These are phyloP conservation scores for Drosophila asahinai DNA, from an alignment of 1,140 invertebrate genomes.

Conservation along the genomic window DNA sequence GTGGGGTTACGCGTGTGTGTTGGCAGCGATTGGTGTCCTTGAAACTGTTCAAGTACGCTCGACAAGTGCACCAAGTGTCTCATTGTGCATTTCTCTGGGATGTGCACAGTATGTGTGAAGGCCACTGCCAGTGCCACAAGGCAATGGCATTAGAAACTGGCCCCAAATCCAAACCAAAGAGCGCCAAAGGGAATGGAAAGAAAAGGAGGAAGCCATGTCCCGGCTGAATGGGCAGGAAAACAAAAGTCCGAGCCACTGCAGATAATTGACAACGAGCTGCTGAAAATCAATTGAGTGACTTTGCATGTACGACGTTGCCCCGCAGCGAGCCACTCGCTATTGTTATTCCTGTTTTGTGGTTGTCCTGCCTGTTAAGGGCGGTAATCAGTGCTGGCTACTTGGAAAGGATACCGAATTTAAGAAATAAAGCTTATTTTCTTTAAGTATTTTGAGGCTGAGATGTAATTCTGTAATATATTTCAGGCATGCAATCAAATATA, in stretches of 20 bases:
- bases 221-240: slow-evolving; percentile 49
- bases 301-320: slow-evolving; percentile 60
- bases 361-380: slow-evolving; percentile 3
- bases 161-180: slow-evolving; percentile 3
- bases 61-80: slow-evolving; percentile 75
- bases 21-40: slow-evolving; percentile 78
- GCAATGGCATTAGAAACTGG: slow-evolving; percentile 64
- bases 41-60: slow-evolving; percentile 77
- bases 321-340: slow-evolving; percentile 11
- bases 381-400: slow-evolving; percentile 17
- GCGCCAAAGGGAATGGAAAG: background rate
- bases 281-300: slow-evolving; percentile 79
- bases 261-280: slow-evolving; percentile 71
- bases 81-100: slow-evolving; percentile 70
- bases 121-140: slow-evolving; percentile 48
- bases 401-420: background rate
- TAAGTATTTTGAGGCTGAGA: no score
- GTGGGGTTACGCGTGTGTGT: slow-evolving; percentile 49
- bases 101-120: slow-evolving; percentile 46
- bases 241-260: slow-evolving; percentile 59
- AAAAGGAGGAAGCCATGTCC: slow-evolving; percentile 20
- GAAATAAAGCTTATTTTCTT: no score
- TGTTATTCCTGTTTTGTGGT: slow-evolving; percentile 35
- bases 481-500: background rate
- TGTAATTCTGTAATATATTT: no score